phyloP scores from a whole-genome alignment of 2,113 vertebrate species.

The Chaetodon auriga region DNA sequence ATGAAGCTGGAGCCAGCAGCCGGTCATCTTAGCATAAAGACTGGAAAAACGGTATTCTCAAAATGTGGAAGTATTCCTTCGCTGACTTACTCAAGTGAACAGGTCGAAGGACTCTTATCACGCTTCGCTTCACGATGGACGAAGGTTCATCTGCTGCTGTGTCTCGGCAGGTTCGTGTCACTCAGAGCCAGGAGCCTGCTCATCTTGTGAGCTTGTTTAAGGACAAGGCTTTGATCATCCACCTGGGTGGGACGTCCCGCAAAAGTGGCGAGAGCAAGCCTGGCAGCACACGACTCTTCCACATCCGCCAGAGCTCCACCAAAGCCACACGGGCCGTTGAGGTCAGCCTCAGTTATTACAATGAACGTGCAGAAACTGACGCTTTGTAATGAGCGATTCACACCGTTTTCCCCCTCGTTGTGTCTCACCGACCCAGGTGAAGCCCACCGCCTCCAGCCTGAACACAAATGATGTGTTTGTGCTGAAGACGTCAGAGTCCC shows the following conservation, averaged over 20 bases:
- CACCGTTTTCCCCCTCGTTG: not conserved
- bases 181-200: conserved; percentile 84
- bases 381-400: not conserved
- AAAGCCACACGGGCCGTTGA: conserved; percentile 82
- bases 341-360: conserved; percentile 62
- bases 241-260: conserved; percentile 82
- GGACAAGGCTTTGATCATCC: conserved; percentile 79
- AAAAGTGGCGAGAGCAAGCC: conserved; percentile 63
- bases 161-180: conserved; percentile 82
- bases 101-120: not conserved
- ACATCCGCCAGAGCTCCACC: conserved; percentile 80
- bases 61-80: not conserved
- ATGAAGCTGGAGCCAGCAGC: not conserved
- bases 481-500: conserved; percentile 69
- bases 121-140: not conserved
- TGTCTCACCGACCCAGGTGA: conserved; percentile 69
- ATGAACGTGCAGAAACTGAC: not conserved
- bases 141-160: not conserved
- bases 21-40: not conserved
- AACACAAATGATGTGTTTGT: conserved; percentile 86
- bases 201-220: conserved; percentile 85
- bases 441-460: conserved; percentile 72
- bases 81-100: not conserved
- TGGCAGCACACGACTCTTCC: conserved; percentile 78
- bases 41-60: not conserved